Evolutionary conservation across 2,113 vertebrate species (phyloP).

Genomic region (Odocoileus virginianus): DNA sequence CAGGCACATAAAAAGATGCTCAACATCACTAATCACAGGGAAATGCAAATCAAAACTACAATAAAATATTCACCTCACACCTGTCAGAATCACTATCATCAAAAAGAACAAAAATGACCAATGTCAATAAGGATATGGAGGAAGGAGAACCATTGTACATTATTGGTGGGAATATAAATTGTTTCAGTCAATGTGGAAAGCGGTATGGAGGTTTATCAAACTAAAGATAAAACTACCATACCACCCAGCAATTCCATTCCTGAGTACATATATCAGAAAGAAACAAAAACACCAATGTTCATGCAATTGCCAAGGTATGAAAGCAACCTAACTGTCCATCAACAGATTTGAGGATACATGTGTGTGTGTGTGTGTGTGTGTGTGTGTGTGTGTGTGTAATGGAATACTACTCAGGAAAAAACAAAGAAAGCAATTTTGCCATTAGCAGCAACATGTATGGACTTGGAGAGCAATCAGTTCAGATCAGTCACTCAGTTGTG

Average conservation of each 20-base stretch:
- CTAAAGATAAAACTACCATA: not conserved
- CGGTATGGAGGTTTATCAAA: not conserved
- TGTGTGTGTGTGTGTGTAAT: not conserved
- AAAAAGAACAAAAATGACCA: not conserved
- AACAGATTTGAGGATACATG: not conserved
- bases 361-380: not conserved
- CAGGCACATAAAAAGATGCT: not conserved
- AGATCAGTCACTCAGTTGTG: not conserved
- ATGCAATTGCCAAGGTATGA: not conserved
- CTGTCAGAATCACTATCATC: not conserved
- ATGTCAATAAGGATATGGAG: not conserved
- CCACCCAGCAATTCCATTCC: not conserved
- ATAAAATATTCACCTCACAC: not conserved
- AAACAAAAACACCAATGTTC: not conserved
- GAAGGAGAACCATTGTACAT: not conserved
- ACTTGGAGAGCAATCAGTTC: fast-evolving
- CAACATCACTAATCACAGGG: not conserved
- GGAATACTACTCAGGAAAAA: not conserved
- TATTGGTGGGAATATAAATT: not conserved
- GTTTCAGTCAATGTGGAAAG: not conserved
- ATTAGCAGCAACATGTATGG: not conserved
- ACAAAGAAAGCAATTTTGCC: not conserved
- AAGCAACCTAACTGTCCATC: not conserved
- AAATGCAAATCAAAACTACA: not conserved
- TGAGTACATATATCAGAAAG: not conserved